Evolutionary conservation across 2,888 invertebrate genomes (phyloP).

Genomic region (Mactromeris polynyma): DNA sequence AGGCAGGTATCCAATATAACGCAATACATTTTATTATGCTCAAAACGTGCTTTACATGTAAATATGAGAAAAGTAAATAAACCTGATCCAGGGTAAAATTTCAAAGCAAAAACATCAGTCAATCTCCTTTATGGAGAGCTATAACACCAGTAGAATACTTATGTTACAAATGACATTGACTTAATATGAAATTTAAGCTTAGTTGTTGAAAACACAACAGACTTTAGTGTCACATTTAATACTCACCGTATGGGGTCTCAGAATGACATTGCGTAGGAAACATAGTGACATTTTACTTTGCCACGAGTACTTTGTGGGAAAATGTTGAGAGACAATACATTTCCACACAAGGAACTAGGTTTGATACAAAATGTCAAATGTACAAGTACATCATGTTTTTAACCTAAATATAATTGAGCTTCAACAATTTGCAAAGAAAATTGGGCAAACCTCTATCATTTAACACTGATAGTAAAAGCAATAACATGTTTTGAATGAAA

Average conservation of each 20-base stretch:
- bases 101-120: neutral
- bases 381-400: neutral
- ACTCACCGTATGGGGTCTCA: neutral
- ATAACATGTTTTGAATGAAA: too few species aligned
- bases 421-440: neutral
- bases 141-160: neutral
- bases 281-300: neutral
- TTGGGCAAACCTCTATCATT: too few species aligned
- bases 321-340: neutral
- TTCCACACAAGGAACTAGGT: neutral
- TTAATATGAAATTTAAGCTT: neutral
- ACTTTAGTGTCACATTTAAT: slow-evolving; percentile 8
- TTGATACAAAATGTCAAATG: neutral
- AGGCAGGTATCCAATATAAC: neutral
- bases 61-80: neutral
- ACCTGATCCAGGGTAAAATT: neutral
- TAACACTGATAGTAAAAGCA: too few species aligned
- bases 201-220: neutral
- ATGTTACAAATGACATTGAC: neutral
- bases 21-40: too few species aligned
- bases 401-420: neutral
- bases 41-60: too few species aligned
- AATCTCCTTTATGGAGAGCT: neutral
- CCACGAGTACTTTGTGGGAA: neutral
- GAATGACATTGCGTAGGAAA: neutral